These are phyloP conservation scores for Nannobrachium achirus DNA, from an alignment of 2,113 vertebrate species.

Conservation along the genomic window DNA sequence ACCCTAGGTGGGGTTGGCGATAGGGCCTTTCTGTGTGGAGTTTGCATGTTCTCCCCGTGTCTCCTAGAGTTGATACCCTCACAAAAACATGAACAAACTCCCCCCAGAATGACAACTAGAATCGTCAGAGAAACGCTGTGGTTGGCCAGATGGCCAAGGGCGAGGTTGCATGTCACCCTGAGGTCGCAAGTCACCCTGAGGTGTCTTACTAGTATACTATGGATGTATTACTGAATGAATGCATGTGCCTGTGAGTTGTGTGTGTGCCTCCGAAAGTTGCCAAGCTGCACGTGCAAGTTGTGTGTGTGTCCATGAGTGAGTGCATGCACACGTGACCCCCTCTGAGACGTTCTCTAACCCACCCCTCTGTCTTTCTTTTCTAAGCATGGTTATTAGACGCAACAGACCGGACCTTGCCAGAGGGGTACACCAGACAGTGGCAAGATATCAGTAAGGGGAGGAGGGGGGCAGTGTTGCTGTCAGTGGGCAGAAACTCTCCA, in stretches of 20 bases:
- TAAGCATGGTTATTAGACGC: constrained; percentile 64
- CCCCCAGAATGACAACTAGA: no score
- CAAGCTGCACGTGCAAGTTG: constrained; percentile 28
- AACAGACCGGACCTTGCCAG: constrained; percentile 68
- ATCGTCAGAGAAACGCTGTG: no score
- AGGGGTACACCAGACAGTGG: constrained; percentile 69
- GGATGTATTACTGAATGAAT: constrained; percentile 19
- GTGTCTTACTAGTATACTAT: no score
- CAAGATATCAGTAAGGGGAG: constrained; percentile 68
- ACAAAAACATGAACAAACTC: no score
- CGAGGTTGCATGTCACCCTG: no score
- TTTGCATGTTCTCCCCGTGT: no score
- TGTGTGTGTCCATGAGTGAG: constrained; percentile 5
- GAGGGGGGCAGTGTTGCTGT: constrained; percentile 69
- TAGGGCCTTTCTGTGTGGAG: no score
- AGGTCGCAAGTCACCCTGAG: no score
- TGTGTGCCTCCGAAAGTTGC: constrained; percentile 55
- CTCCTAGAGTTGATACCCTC: no score
- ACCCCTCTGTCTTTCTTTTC: constrained; percentile 33
- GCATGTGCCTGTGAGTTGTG: constrained; percentile 17
- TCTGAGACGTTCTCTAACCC: background rate
- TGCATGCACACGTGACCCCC: constrained; percentile 8
- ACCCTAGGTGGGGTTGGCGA: no score
- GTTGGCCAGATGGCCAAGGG: no score
- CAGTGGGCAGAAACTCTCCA: constrained; percentile 47